Evolutionary conservation across 2,113 vertebrate genomes (phyloP).

Genomic region (Sceloporus undulatus): DNA sequence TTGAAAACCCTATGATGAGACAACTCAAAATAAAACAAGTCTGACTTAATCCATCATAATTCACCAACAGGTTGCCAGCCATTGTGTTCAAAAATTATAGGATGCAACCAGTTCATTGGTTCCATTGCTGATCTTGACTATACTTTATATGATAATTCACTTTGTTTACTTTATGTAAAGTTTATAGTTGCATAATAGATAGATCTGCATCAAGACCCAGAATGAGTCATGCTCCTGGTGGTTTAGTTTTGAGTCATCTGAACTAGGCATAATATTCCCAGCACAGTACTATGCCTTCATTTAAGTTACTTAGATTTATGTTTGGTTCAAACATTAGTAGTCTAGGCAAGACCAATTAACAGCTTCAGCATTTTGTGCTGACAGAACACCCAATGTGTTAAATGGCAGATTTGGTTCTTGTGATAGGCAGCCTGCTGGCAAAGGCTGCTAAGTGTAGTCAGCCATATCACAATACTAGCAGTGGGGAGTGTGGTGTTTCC

Average conservation of each 20-base stretch:
- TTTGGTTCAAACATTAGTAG: neutral
- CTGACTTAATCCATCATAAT: too few relatives aligned
- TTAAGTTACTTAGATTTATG: conserved; percentile 22
- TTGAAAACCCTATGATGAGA: too few relatives aligned
- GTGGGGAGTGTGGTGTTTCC: conserved; percentile 74
- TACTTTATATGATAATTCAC: too few relatives aligned
- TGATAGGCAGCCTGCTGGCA: conserved; percentile 51
- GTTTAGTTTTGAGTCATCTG: neutral
- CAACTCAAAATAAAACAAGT: too few relatives aligned
- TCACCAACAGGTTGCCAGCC: too few relatives aligned
- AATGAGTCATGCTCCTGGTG: neutral
- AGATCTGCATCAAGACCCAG: neutral
- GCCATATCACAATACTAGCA: conserved; percentile 64
- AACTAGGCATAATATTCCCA: neutral
- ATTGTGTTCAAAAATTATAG: neutral
- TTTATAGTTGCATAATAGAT: too few relatives aligned
- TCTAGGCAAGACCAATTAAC: conserved; percentile 10
- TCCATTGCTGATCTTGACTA: neutral
- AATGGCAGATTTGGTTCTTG: conserved; percentile 53
- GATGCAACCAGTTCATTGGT: neutral
- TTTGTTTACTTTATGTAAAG: neutral
- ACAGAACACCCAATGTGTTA: conserved; percentile 72
- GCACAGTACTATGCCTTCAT: conserved; percentile 6
- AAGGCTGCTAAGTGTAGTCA: conserved; percentile 57
- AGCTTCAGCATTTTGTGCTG: conserved; percentile 54